Evolutionary conservation across 2,113 vertebrate genomes (phyloP), one percentile per base, ranked within the genome.

Genomic region (Emydocephalus ijimae): DNA sequence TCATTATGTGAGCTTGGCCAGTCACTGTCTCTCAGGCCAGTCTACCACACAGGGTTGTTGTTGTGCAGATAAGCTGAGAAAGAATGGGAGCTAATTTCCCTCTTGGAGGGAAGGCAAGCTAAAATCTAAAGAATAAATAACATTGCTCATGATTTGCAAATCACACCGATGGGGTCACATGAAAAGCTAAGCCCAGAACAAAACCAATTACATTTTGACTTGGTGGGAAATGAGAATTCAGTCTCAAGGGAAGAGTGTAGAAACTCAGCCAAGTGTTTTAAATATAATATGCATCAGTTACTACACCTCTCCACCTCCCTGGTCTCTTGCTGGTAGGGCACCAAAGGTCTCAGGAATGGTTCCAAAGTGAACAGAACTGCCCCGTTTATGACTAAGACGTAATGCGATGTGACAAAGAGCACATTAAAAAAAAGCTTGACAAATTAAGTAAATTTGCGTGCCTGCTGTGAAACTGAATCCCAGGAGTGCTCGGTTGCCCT

Each of bases 401-500:
- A 45, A 59, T 45, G 23, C 5, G 21, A 26, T 39, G 11, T 45
- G 39, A 59, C 5, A 57, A 59, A 7, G 39, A 39, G 34, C 26
- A 12, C 56, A 43, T 39, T 15, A 15, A 43, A 59, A 14, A 87
- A 89, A 57, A 89, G 52, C 24, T 87, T 29, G 34, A 52, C 8
- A 52, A 29, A 87, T 3, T 45, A 39, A 55, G 88, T 69, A 50
- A 92, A 10, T 57, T 29, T 86, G 89, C 43, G 55, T 43, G 85
- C 29, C 4, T 8, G 50, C 14, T 89, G 54, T 94, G 95, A 12
- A 90, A 91, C 85, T 52, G 74, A 89, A 95, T 74, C 89, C 12
- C 0, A 89, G 48, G 93, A 86, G 69, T 0, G 0, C 85, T 57
- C 90, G 88, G 93, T 23, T 89, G 55, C 87, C 64, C 26, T 2